Base-by-base conservation (phyloP, 2,113 vertebrate genomes). In the Eurypyga helias region DNA sequence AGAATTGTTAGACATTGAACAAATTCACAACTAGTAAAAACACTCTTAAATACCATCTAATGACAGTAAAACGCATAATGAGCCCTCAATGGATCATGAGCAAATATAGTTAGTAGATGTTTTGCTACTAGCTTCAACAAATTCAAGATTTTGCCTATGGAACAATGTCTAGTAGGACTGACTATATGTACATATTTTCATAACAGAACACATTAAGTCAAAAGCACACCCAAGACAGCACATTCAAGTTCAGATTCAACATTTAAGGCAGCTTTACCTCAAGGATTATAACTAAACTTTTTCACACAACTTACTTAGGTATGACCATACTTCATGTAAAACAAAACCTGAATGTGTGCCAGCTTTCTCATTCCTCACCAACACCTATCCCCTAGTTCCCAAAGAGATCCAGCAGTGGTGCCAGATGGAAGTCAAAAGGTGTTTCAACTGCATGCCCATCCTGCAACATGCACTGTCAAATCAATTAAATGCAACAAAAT, bases 71-170 rank as follows among this genome's bases (percentile, higher is more conserved):
- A 78, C 34, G 16, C 25, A 95, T 36, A 87, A 36, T 61, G 46
- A 79, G 4, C 11, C n/a, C 41, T 60, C 0, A 2, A 10, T 23
- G 0, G 0, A 52, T 71, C 51, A 51, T 7, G 41, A 71, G 4
- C 7, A 17, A 83, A n/a, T 38, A 48, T 25, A 78, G 73, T 52
- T 8, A 54, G 5, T 15, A 60, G 29, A 3, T 34, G 13, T 12
- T 81, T 58, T 43, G 8, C 23, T 73, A 10, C 26, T 55, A 18
- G 7, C 20, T 79, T 86, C 28, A 36, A 46, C 23, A 23, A 54
- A 7, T 23, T 25, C 31, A 66, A 49, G 12, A 33, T 28, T 72
- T 64, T 52, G 36, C 45, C 43, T 3, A 2, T 31, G 8, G 49
- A 86, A 67, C 13, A 3, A 57, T 19, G 8, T n/a, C 21, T 43